Base-by-base conservation (phyloP, 2,113 vertebrate species). In the Tiliqua scincoides region DNA sequence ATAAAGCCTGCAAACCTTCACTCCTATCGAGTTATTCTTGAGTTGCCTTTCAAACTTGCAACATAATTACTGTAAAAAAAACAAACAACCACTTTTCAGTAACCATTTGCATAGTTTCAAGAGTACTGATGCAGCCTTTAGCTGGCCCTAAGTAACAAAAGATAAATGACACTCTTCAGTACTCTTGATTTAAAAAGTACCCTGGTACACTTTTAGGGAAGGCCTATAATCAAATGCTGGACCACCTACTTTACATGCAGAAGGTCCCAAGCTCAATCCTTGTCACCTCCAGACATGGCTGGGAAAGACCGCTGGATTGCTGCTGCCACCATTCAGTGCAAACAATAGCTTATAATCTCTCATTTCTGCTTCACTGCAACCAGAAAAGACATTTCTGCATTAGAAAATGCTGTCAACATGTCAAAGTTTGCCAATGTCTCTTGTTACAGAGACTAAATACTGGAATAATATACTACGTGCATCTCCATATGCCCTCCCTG, bases 361-460 rank as follows among this genome's bases (percentile, higher is more conserved):
- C 40, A 25, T 72, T 89, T 80, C 32, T 93, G 83, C 89, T 91
- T 82, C 89, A 90, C 77, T 6, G 59, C 71, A 89, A 78, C 1
- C 17, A 85, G 54, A 76, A 87, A 37, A 23, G 76, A 82, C 65
- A 32, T 79, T 79, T 89, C 84, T 89, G 91, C 92, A 83, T 86
- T 79, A 59, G 71, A 90, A 81, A 81, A 78, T 85, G 91, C 82
- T 89, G 79, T 90, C 85, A 68, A 8, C 43, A 48, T 61, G 68
- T 90, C 89, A 91, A 86, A 85, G 78, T 92, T 90, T 92, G 87
- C 92, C 79, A 81, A 84, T 87, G 61, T 87, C 91, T 91, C 91
- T 90, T 91, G 81, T 57, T 88, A 68, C 74, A 35, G 79, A 84
- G 0, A 91, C 93, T 93, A 92, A 86, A 70, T 90, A 78, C 72